These are phyloP conservation scores for Amphilophus citrinellus DNA, from an alignment of 2,113 vertebrate species.

Conservation along the genomic window DNA sequence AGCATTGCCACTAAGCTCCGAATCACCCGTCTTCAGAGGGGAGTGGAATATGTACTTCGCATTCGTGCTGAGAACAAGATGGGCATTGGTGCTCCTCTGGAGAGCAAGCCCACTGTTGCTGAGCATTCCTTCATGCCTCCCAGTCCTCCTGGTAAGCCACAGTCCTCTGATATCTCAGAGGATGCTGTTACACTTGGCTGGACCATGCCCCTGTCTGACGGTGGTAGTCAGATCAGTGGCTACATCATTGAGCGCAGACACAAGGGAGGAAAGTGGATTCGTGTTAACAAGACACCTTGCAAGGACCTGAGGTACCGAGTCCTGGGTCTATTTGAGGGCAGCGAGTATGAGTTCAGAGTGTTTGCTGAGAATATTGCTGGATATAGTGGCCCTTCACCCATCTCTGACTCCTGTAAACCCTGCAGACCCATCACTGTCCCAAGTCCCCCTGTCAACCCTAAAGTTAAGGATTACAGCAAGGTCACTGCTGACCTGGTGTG, in stretches of 20 bases:
- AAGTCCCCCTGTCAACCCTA: slow-evolving; percentile 95
- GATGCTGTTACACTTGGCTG: slow-evolving; percentile 92
- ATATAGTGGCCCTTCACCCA: slow-evolving; percentile 92
- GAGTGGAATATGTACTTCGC: slow-evolving; percentile 92
- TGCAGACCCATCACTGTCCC: slow-evolving; percentile 92
- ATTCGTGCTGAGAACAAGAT: slow-evolving; percentile 97
- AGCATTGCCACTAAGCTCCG: slow-evolving; percentile 89
- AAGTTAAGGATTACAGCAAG: slow-evolving; percentile 95
- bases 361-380: slow-evolving; percentile 98
- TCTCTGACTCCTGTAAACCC: slow-evolving; percentile 93
- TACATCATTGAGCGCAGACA: slow-evolving; percentile 96
- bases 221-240: slow-evolving; percentile 94
- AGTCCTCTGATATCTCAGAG: slow-evolving; percentile 89
- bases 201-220: slow-evolving; percentile 94
- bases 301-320: slow-evolving; percentile 92
- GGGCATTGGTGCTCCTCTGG: slow-evolving; percentile 93
- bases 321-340: slow-evolving; percentile 94
- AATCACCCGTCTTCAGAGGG: slow-evolving; percentile 92
- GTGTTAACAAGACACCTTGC: slow-evolving; percentile 95
- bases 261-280: slow-evolving; percentile 95
- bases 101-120: slow-evolving; percentile 93
- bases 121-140: slow-evolving; percentile 93
- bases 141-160: slow-evolving; percentile 93
- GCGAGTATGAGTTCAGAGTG: slow-evolving; percentile 96
- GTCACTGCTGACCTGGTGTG: slow-evolving; percentile 93